Conservation (phyloP, 2,888 invertebrate genomes). For the Drosophila differens region DNA sequence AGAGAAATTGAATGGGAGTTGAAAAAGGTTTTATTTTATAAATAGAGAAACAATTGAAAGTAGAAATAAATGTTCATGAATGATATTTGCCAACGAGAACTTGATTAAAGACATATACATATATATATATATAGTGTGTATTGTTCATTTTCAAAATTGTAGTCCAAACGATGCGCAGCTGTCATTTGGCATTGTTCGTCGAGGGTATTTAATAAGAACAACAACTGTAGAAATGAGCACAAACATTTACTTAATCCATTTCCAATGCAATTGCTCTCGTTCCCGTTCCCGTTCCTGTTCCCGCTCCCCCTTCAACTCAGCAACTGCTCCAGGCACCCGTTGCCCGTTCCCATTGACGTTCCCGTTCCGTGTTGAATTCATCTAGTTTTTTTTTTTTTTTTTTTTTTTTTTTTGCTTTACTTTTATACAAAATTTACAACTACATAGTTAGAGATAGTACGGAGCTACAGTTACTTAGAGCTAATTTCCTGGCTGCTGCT, state of each 20-base stretch:
- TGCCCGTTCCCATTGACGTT: conserved; percentile 37
- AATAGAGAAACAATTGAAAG: no score
- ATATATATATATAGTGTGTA: background rate
- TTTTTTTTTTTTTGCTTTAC: background rate
- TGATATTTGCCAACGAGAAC: background rate
- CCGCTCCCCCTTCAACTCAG: background rate
- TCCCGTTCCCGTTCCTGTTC: conserved; percentile 21
- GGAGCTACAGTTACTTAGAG: conserved; percentile 41
- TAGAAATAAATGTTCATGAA: no score
- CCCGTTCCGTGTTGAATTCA: conserved; percentile 44
- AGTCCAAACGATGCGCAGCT: background rate
- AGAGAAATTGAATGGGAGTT: background rate
- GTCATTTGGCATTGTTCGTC: background rate
- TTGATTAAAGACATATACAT: no score
- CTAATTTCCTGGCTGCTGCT: conserved; percentile 29
- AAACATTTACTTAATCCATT: conserved; percentile 81
- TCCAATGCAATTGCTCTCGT: conserved; percentile 71
- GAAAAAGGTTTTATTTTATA: background rate
- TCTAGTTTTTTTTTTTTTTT: conserved; percentile 16
- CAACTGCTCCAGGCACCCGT: conserved; percentile 59
- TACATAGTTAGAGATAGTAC: conserved; percentile 29
- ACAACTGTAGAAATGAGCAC: conserved; percentile 60
- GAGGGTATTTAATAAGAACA: conserved; percentile 37
- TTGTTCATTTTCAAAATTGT: background rate
- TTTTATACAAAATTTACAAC: conserved; percentile 21